phyloP scores from a whole-genome alignment of 2,113 vertebrate species.

The sheep (Ovis aries) region DNA sequence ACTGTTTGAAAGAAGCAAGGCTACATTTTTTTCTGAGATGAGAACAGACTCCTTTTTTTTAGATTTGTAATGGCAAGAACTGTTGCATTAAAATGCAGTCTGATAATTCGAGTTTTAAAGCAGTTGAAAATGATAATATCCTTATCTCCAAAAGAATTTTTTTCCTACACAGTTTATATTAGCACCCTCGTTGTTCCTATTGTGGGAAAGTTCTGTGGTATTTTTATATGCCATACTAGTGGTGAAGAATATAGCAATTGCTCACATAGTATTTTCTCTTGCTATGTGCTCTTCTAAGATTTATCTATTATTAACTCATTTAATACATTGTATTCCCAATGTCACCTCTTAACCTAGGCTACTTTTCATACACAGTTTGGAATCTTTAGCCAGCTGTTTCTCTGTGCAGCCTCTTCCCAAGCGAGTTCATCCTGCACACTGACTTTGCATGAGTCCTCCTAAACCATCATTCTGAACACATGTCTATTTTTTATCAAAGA shows the following conservation, averaged over 20 bases:
- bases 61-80: not conserved
- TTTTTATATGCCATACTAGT: not conserved
- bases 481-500: not conserved
- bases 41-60: not conserved
- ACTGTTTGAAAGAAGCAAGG: not conserved
- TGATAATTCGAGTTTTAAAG: not conserved
- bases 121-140: not conserved
- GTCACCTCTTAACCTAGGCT: not conserved
- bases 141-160: not conserved
- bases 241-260: not conserved
- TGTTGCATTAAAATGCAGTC: not conserved
- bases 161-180: not conserved
- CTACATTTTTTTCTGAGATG: not conserved
- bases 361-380: not conserved
- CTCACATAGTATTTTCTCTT: not conserved
- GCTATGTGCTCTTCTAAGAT: not conserved
- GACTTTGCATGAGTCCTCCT: not conserved
- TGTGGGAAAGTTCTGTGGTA: not conserved
- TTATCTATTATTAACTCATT: not conserved
- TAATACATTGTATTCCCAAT: not conserved
- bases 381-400: not conserved
- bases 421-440: not conserved
- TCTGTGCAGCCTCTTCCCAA: not conserved
- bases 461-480: not conserved
- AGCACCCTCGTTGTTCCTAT: not conserved